phyloP scores from a whole-genome alignment of 2,797 vertebrate genomes.

The Pipistrellus pygmaeus region DNA sequence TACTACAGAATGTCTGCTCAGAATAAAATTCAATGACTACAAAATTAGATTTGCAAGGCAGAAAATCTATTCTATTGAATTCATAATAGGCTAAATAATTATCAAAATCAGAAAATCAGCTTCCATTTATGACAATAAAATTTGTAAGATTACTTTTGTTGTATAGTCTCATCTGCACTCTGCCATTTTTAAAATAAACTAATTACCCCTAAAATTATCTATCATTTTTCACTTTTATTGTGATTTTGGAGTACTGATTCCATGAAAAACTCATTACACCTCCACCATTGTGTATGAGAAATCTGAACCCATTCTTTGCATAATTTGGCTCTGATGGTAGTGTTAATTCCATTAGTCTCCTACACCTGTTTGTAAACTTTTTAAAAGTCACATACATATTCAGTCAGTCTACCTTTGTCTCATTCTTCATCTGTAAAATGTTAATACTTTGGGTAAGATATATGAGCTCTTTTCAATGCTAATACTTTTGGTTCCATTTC shows the following conservation, averaged over 20 bases:
- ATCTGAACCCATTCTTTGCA: background rate
- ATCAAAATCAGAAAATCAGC: constrained; percentile 16
- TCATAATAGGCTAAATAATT: constrained; percentile 33
- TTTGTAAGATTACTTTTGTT: background rate
- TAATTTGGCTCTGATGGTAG: background rate
- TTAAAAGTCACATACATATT: background rate
- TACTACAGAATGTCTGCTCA: background rate
- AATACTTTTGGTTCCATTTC: background rate
- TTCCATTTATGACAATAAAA: background rate
- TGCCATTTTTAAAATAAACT: background rate
- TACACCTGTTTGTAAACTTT: background rate
- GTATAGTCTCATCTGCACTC: background rate
- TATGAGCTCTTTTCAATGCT: background rate
- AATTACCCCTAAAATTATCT: background rate
- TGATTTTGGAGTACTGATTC: background rate
- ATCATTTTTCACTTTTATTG: background rate
- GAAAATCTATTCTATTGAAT: background rate
- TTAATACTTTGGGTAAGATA: background rate
- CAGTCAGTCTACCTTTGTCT: background rate
- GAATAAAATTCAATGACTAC: constrained; percentile 30
- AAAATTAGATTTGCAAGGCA: constrained; percentile 20
- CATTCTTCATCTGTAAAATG: background rate
- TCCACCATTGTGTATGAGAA: background rate
- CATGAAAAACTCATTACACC: background rate
- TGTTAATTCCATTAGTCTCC: background rate